These are phyloP conservation scores for Huso huso DNA, from an alignment of 2,797 vertebrate species.

Conservation along the genomic window DNA sequence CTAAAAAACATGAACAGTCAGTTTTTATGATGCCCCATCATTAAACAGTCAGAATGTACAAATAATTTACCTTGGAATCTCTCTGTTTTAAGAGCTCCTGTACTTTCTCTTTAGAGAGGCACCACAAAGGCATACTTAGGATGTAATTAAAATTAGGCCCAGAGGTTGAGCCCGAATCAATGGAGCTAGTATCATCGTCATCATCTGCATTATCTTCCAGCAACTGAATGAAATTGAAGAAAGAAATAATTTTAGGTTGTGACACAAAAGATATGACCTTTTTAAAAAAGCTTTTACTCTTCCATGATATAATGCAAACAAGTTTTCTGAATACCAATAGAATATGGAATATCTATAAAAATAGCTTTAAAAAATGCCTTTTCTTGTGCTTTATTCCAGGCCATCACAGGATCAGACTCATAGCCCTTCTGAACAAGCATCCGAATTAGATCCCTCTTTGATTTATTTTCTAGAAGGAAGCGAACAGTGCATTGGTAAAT, in stretches of 20 bases:
- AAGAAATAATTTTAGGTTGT: too few species aligned
- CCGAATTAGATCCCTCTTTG: slow-evolving; percentile 87
- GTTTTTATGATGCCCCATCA: too few species aligned
- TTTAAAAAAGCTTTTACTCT: too few species aligned
- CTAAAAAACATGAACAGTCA: too few species aligned
- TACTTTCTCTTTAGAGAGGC: slow-evolving; percentile 92
- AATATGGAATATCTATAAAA: too few species aligned
- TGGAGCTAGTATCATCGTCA: slow-evolving; percentile 75
- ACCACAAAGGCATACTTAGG: slow-evolving; percentile 97
- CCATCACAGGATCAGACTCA: slow-evolving; percentile 89
- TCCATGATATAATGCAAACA: too few species aligned
- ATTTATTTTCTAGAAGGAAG: slow-evolving; percentile 81
- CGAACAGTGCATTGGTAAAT: neutral
- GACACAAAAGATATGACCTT: too few species aligned
- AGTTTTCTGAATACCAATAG: too few species aligned
- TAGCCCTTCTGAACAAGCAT: slow-evolving; percentile 91
- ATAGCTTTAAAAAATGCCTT: slow-evolving; percentile 47
- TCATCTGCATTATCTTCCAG: slow-evolving; percentile 74
- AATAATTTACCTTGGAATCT: slow-evolving; percentile 75
- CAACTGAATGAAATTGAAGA: slow-evolving; percentile 32
- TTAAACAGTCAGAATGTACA: slow-evolving; percentile 3
- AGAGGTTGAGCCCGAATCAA: slow-evolving; percentile 74
- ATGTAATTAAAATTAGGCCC: slow-evolving; percentile 98
- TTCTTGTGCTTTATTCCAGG: slow-evolving; percentile 85
- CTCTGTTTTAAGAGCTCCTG: slow-evolving; percentile 90